These are phyloP conservation scores for Zeuzera pyrina DNA, from an alignment of 2,888 invertebrate genomes.

Conservation along the genomic window DNA sequence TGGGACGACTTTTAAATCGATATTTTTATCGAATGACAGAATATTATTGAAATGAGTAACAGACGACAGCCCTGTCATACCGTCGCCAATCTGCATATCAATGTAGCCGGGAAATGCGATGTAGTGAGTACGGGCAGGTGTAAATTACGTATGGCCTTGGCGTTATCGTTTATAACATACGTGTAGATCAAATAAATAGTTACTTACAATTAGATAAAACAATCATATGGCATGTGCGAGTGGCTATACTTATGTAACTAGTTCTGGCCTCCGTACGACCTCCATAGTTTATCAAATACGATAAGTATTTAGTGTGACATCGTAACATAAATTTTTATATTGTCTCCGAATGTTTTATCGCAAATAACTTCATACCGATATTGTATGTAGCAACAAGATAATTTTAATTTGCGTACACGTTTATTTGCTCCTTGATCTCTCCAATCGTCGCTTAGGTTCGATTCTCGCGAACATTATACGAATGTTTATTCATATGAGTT, in stretches of 20 bases:
- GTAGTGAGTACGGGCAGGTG: too few relatives aligned
- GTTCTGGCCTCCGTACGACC: conserved; percentile 51
- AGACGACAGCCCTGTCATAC: too few relatives aligned
- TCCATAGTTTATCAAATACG: conserved; percentile 56
- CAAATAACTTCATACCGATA: conserved; percentile 46
- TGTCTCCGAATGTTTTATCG: conserved; percentile 69
- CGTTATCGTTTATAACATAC: conserved; percentile 52
- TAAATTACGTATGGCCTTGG: conserved; percentile 49
- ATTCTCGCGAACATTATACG: conserved; percentile 1
- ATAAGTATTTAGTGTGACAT: conserved; percentile 63
- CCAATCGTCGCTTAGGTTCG: conserved; percentile 17
- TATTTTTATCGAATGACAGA: too few relatives aligned
- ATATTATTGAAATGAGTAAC: too few relatives aligned
- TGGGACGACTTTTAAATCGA: too few relatives aligned
- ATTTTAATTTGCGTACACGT: conserved; percentile 20
- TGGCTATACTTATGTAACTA: too few relatives aligned
- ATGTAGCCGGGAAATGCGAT: too few relatives aligned
- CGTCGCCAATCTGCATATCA: too few relatives aligned
- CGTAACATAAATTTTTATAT: conserved; percentile 68
- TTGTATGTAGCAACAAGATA: conserved; percentile 54
- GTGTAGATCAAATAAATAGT: too few relatives aligned
- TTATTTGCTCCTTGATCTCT: conserved; percentile 36
- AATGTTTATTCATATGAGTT: conserved; percentile 2
- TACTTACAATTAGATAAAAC: too few relatives aligned
- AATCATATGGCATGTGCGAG: too few relatives aligned